These are phyloP conservation scores for Sipha maydis DNA, from an alignment of 2,888 invertebrate genomes.

Conservation along the genomic window DNA sequence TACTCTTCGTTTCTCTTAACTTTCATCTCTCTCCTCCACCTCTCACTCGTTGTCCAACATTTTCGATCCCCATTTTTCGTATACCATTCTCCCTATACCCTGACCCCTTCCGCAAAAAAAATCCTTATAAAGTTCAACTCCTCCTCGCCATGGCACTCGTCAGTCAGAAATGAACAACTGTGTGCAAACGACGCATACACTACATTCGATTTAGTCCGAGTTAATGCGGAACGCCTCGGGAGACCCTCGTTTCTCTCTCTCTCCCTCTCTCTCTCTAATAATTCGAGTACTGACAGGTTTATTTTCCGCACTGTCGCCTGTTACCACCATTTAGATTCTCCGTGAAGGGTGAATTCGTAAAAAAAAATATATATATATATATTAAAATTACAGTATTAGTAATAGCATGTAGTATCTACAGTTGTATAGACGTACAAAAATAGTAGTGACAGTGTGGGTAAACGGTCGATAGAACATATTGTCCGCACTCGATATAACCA, in stretches of 20 bases:
- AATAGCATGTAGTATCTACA: neutral
- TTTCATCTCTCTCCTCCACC: slow-evolving; percentile 34
- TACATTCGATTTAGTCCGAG: slow-evolving; percentile 23
- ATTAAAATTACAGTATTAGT: neutral
- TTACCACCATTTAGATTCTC: neutral
- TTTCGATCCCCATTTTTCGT: neutral
- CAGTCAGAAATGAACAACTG: slow-evolving; percentile 7
- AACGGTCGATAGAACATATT: slow-evolving; percentile 2
- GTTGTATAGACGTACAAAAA: neutral
- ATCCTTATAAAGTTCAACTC: slow-evolving; percentile 56
- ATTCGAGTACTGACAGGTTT: slow-evolving; percentile 56
- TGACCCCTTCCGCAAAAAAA: neutral
- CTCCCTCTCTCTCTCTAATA: neutral
- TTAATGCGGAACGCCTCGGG: slow-evolving; percentile 21
- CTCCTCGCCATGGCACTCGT: neutral
- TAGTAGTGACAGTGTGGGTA: neutral
- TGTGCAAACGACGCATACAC: neutral
- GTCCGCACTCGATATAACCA: neutral
- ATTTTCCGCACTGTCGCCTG: slow-evolving; percentile 48
- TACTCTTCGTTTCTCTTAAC: slow-evolving; percentile 56
- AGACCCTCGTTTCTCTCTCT: neutral
- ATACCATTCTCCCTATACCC: neutral
- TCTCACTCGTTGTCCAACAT: slow-evolving; percentile 62
- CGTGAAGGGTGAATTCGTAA: neutral
- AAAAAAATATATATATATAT: neutral